These are phyloP conservation scores for Metridium senile DNA, from an alignment of 92 coral and sea anemone species.

Conservation along the genomic window DNA sequence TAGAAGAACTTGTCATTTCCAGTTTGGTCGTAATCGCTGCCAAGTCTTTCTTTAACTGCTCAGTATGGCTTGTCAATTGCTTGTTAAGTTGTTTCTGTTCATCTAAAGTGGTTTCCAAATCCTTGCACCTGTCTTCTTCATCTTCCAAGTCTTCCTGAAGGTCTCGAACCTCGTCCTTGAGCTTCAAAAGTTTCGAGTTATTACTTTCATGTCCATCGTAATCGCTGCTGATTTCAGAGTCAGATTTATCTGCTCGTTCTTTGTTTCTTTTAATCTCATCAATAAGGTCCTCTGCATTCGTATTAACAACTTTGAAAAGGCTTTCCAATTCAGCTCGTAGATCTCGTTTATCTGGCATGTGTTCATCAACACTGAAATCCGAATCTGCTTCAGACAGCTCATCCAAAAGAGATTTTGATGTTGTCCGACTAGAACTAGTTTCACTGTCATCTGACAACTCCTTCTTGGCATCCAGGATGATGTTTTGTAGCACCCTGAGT, in stretches of 20 bases:
- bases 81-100: not conserved
- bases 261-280: not conserved
- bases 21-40: not conserved
- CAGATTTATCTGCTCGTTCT: not conserved
- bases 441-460: constrained; percentile 1
- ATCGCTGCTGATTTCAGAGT: not conserved
- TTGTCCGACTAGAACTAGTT: not conserved
- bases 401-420: not conserved
- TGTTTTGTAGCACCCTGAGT: not conserved
- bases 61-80: not conserved
- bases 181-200: not conserved
- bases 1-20: not conserved
- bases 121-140: not conserved
- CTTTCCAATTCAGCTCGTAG: not conserved
- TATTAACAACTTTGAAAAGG: not conserved
- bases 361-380: not conserved
- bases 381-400: not conserved
- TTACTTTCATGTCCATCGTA: not conserved
- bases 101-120: not conserved
- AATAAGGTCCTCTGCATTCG: not conserved
- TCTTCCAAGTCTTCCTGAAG: not conserved
- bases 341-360: not conserved
- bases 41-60: not conserved
- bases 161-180: not conserved
- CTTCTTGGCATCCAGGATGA: constrained; percentile 6